phyloP scores from a whole-genome alignment of 2,113 vertebrate species.

The Nannospalax galili region DNA sequence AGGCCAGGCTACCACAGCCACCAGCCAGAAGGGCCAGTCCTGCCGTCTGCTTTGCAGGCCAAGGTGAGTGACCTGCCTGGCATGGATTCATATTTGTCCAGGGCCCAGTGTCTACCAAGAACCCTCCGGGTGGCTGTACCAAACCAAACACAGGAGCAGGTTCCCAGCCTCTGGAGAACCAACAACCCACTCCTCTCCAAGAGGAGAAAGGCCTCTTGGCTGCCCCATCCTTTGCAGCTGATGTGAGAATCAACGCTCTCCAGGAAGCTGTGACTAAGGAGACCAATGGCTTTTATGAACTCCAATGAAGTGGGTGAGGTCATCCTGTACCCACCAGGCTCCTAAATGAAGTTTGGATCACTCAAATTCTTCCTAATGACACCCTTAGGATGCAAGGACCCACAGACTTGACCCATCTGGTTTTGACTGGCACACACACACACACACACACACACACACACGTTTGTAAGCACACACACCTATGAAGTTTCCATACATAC shows the following conservation, averaged over 20 bases:
- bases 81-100: neutral
- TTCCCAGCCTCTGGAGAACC: neutral
- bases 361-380: constrained; percentile 80
- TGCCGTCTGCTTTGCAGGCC: neutral
- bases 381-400: constrained; percentile 71
- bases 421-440: neutral
- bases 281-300: constrained; percentile 65
- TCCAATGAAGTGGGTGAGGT: constrained; percentile 65
- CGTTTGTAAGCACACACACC: too few species aligned
- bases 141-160: neutral
- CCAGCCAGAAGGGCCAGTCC: neutral
- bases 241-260: constrained; percentile 51
- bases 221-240: constrained; percentile 44
- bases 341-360: constrained; percentile 70
- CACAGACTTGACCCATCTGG: neutral
- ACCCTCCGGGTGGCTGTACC: neutral
- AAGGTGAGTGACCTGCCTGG: constrained; percentile 2
- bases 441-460: neutral
- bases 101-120: constrained; percentile 6
- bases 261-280: constrained; percentile 66
- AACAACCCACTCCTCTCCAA: neutral
- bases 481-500: neutral
- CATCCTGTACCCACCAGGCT: constrained; percentile 70
- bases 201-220: neutral
- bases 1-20: neutral